These are phyloP conservation scores for Coelogynopora nodosa DNA, from an alignment of 2,888 invertebrate species.

Conservation along the genomic window DNA sequence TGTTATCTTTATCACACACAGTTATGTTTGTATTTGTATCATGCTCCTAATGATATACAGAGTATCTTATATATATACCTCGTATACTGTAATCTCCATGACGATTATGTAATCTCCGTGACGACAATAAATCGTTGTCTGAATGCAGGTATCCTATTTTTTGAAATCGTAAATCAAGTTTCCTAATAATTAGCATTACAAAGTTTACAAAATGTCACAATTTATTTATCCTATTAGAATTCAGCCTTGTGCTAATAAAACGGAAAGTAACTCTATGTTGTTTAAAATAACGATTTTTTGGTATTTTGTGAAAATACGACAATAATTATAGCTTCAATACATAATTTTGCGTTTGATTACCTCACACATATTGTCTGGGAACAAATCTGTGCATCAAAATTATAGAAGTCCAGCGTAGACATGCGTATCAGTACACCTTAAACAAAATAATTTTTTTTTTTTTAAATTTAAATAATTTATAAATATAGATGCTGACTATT, in stretches of 20 bases:
- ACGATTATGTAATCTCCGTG: constrained; percentile 20
- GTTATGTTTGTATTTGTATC: constrained; percentile 31
- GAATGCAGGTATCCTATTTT: not conserved
- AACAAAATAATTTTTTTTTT: constrained; percentile 22
- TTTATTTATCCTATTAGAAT: constrained; percentile 25
- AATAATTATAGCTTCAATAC: constrained; percentile 25
- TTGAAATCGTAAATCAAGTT: constrained; percentile 24
- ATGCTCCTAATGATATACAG: constrained; percentile 31
- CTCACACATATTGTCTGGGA: constrained; percentile 24
- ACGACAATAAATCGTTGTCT: constrained; percentile 25
- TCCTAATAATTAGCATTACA: constrained; percentile 28
- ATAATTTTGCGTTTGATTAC: constrained; percentile 25
- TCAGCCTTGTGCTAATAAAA: constrained; percentile 19
- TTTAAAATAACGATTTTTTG: constrained; percentile 22
- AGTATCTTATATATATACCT: constrained; percentile 31
- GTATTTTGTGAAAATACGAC: constrained; percentile 29
- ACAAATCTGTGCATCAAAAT: constrained; percentile 24
- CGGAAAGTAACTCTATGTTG: constrained; percentile 29
- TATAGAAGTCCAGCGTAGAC: constrained; percentile 28
- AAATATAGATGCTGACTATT: constrained; percentile 19
- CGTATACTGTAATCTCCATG: constrained; percentile 22
- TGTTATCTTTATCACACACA: constrained; percentile 27
- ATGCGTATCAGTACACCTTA: constrained; percentile 25
- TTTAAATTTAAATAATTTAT: constrained; percentile 25
- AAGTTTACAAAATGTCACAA: constrained; percentile 27